Evolutionary conservation across 2,113 vertebrate genomes (phyloP).

Genomic region (Sorex araneus): DNA sequence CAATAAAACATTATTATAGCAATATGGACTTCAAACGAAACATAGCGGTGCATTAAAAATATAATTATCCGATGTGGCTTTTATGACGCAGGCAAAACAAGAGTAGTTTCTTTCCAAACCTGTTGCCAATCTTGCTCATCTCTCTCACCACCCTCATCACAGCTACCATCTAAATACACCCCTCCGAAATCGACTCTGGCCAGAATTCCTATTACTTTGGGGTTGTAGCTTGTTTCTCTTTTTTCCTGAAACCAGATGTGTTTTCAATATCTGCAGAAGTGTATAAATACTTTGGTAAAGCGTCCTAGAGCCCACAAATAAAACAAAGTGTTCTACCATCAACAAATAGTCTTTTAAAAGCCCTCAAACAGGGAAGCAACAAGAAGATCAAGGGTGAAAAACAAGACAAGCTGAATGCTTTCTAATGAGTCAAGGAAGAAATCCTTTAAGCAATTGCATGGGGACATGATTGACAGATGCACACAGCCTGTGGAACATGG

Average conservation of each 20-base stretch:
- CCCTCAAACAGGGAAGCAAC: constrained; percentile 41
- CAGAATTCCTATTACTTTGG: constrained; percentile 57
- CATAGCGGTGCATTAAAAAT: constrained; percentile 80
- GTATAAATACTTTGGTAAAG: constrained; percentile 72
- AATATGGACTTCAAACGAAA: constrained; percentile 88
- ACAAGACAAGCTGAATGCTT: not conserved
- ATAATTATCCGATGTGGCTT: constrained; percentile 79
- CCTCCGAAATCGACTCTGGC: not conserved
- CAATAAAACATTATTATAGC: constrained; percentile 88
- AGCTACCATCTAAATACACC: not conserved
- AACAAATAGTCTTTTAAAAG: constrained; percentile 76
- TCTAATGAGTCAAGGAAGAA: not conserved
- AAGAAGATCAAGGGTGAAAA: constrained; percentile 12
- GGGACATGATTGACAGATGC: not conserved
- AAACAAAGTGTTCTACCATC: constrained; percentile 69
- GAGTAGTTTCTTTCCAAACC: constrained; percentile 70
- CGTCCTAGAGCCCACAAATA: constrained; percentile 77
- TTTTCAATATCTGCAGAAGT: constrained; percentile 72
- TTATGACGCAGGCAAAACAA: constrained; percentile 76
- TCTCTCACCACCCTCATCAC: not conserved
- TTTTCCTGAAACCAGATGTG: constrained; percentile 4
- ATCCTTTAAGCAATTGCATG: not conserved
- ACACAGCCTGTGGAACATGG: no score
- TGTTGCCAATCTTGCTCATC: not conserved
- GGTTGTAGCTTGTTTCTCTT: constrained; percentile 35